Evolutionary conservation across 2,797 vertebrate species (phyloP), one percentile per base, ranked within the genome.

Genomic region (Acridotheres tristis): DNA sequence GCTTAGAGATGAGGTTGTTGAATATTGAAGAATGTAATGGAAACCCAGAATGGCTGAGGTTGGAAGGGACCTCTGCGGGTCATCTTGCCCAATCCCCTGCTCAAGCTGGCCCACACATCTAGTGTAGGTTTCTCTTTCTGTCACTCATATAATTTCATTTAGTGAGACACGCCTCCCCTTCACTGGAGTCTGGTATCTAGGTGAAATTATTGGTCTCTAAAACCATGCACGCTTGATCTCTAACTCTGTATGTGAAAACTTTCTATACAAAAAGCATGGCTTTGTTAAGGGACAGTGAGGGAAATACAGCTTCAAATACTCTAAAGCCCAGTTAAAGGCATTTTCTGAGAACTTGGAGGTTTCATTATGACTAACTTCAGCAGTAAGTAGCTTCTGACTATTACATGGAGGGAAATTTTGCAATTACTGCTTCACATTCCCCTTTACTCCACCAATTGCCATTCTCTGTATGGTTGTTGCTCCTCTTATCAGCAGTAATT

Each of bases 221-320:
- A 90, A 47, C 71, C 19, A 10, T 26, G 26, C 29, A 17, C 0
- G 0, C 36, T 69, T 0, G 0, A 8, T 79, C 34, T 85, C 42
- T 81, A 47, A 27, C 22, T 1, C 0, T 32, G 23, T 73, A 7
- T 27, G 10, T 62, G 26, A 75, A 58, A 91, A 66, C 11, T 53
- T 82, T 63, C 34, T n/a, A 0, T 36, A 34, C 23, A 53, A 30
- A 42, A 32, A 42, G 71, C 73, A n/a, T 57, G 29, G 19, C 48
- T 85, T 89, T 13, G 16, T 29, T 61, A 59, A 45, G 45, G 16
- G 17, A 50, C 17, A 45, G 32, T 5, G 45, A 61, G 45, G 72
- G 62, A 86, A 84, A 63, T 55, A 40, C 1, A 16, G 17, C 58
- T 66, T 4, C 2, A 74, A 77, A 77, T 77, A 51, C 20, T 40